Evolutionary conservation across 2,797 vertebrate genomes (phyloP), one percentile per base, ranked within the genome.

Genomic region (Rhodeus uyekii): DNA sequence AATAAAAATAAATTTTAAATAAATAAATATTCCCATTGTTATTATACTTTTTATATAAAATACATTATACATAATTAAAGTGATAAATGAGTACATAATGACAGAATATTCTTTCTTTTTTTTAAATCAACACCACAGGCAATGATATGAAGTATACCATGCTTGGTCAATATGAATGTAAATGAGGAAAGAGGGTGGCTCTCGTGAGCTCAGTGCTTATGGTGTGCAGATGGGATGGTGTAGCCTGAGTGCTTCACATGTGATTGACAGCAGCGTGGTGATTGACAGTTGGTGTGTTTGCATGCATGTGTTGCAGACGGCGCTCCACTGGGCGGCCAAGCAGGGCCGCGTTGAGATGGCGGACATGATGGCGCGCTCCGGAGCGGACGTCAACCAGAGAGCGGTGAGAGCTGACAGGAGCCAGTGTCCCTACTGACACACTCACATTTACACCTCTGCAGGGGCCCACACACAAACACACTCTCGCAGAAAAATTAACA

Each of bases 261-360:
- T 91, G 92, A 89, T 92, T 89, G 91, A 93, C 87, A 84, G 77
- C 84, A 18, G 16, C 24, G 46, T 64, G 69, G 78, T 87, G 83
- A 83, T 68, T 87, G 76, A 84, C 71, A 80, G 80, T 32, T 53
- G 71, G 69, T 87, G 69, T 86, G 77, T 80, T 78, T 87, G 72
- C 80, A 39, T 83, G 68, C 50, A 44, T 89, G 87, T 93, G 88
- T 89, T 91, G 87, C 93, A 93, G 94, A 95, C 89, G 55, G 92
- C 92, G 32, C 92, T 95, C 82, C 90, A 95, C 92, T 93, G 93
- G 94, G 94, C 94, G 89, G 92, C 88, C 84, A 95, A 95, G 93
- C 94, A 94, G 81, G 81, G 92, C 88, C 81, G 88, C 87, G 91
- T 91, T 90, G 94, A 96, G 81, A 91, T 88, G 81, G 92, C 90